Base-by-base conservation (phyloP, 2,888 invertebrate genomes). In the Sthenelais limicola region DNA sequence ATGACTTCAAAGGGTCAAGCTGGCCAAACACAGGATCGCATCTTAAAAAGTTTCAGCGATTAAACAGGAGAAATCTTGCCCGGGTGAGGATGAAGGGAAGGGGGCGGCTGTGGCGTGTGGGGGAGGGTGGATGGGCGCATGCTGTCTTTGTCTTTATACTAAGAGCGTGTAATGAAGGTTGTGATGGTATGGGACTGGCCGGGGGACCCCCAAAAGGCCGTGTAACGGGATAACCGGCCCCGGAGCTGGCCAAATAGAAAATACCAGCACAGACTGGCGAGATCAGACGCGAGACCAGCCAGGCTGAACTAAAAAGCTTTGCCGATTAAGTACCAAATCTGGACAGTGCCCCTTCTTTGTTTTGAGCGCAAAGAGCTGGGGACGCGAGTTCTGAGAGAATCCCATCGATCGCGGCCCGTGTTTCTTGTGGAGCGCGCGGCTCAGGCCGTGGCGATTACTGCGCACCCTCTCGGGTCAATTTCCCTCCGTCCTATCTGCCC, bases 241-340 rank as follows among this genome's bases (percentile, higher is more conserved):
- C 35, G 12, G 56, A 56, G 56, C 56, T 32, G 9, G 56, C 56
- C 56, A 56, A 28, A 56, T 32, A 56, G 56, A 32, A 32, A 32
- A 28, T 56, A 32, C 32, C 30, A 32, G 56, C 62, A 28, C n/a
- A 28, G 35, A 4, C 33, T 9, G 38, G 21, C 24, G 38, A 62
- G 62, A 62, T 62, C 62, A 62, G 62, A 62, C 62, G 62, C 24
- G 62, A 26, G 62, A 26, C 62, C 62, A 38, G 38, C 38, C 62
- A 28, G 62, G 62, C 62, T 62, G 62, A 62, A 62, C 62, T 62
- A 62, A 62, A 62, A 62, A 62, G 62, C 62, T 62, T 62, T 62
- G 62, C 62, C 38, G 62, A 62, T 62, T 62, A 62, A 62, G 62
- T 62, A 62, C 62, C 62, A 62, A 62, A 62, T 62, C 62, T 62